Base-by-base conservation (phyloP, 1,140 invertebrate genomes). In the Zaprionus vittiger region DNA sequence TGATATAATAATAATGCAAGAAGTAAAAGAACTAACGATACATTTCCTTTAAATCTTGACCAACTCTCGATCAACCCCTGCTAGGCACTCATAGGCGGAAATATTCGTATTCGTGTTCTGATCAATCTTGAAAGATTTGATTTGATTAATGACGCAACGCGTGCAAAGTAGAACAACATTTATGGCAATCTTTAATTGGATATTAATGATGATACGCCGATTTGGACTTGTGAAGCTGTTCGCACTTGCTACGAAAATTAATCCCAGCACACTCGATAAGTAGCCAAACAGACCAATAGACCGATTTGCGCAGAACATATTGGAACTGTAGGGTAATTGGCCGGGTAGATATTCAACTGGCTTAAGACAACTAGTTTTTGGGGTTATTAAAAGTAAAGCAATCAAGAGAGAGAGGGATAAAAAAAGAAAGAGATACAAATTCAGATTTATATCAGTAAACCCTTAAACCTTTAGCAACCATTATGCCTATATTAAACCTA, bases 131-230 rank as follows among this genome's bases (percentile, higher is more conserved):
- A 14, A 52, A 14, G 20, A 24, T 22, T 24, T 22, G 4, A 26
- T 73, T 89, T 89, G 84, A 87, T 90, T 87, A 79, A 90, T 90
- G 81, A 89, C 78, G 68, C 81, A 69, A 68, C 70, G 68, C 71
- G 85, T 73, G 85, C 85, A 89, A 87, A 87, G 84, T 90, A 81
- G 85, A 90, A 73, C 84, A 83, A 74, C 84, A 71, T 84, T 84
- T 87, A 80, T 79, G 85, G 81, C 76, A 61, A 89, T 71, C 69
- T 90, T 74, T 81, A 89, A 87, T 89, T 87, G 81, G 85, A 81
- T 90, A 87, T 87, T 87, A 89, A 87, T 84, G 85, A 90, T 79
- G 85, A 90, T 76, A 83, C 55, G 68, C 59, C 62, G 72, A 79
- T 73, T 78, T 64, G 56, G 73, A 87, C 66, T 65, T 80, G 78